Base-by-base conservation (phyloP, 2,797 vertebrate genomes). In the Gambelia wislizenii region DNA sequence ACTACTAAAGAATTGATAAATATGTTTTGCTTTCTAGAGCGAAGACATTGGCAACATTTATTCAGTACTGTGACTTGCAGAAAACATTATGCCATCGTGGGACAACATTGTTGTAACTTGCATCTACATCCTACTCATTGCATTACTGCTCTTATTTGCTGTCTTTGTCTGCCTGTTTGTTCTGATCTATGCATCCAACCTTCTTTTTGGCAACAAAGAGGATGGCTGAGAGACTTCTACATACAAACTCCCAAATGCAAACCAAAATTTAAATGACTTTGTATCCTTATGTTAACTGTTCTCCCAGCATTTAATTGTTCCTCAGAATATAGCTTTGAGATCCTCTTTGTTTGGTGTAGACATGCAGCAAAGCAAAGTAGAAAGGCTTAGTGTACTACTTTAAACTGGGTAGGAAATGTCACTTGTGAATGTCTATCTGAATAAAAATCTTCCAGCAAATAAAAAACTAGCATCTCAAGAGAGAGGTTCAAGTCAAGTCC, bases 171-270 rank as follows among this genome's bases (percentile, higher is more conserved):
- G 52, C 25, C 69, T 80, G 20, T 85, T 83, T 89, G 39, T 59
- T 81, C 33, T 87, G 33, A 84, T 85, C 83, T 88, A 54, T 30
- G 52, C 42, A 89, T 81, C 72, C 4, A 88, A 44, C 47, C 47
- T 84, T 69, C 25, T 89, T 54, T 84, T 84, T 56, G 52, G 72
- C 5, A 54, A 20, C 33, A 49, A 30, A 14, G 77, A 47, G 33
- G 49, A 4, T 79, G 12, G 27, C 78, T 85, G 84, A 70, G 27
- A 36, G 76, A 56, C 54, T 54, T 33, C 42, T 70, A 90, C 87
- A 86, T 69, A 25, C 16, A 88, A 79, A 83, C 14, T 61, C 6
- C 47, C 33, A 84, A 44, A 20, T 49, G 30, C 7, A 8, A 88
- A n/a, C 49, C 39, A 90, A 87, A 80, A 83, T n/a, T 22, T 79